These are phyloP conservation scores for Sebastes trivittatus DNA, from an alignment of 2,797 vertebrate genomes.

Conservation along the genomic window DNA sequence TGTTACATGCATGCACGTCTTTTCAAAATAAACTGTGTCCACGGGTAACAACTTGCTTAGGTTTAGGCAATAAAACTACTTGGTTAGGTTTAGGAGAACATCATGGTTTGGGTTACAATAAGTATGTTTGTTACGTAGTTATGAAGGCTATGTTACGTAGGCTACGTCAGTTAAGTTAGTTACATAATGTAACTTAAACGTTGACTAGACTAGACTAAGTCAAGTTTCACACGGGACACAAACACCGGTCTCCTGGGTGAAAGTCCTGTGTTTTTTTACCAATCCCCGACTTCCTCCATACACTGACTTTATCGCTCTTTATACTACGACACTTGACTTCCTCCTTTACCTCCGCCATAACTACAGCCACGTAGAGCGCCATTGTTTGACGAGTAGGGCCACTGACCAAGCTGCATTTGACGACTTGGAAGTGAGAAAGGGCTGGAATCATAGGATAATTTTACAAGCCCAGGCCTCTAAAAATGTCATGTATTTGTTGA, in stretches of 20 bases:
- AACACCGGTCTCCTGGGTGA: not conserved
- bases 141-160: not conserved
- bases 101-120: not conserved
- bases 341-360: not conserved
- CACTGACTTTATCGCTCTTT: not conserved
- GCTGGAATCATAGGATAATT: no score
- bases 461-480: not conserved
- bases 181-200: not conserved
- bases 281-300: not conserved
- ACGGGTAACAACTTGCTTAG: not conserved
- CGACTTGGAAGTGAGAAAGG: no score
- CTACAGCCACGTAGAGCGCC: not conserved
- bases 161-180: no score
- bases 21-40: no score
- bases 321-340: no score
- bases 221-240: not conserved
- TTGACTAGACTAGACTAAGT: not conserved
- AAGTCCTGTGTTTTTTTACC: not conserved
- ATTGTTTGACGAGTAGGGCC: not conserved
- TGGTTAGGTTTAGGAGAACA: not conserved
- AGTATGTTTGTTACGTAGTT: not conserved
- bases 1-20: not conserved
- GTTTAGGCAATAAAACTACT: not conserved
- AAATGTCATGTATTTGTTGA: not conserved
- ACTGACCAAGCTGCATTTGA: not conserved